Evolutionary conservation across 1,140 invertebrate species (phyloP), one percentile per base, ranked within the genome.

Genomic region (Meloidogyne hapla): DNA sequence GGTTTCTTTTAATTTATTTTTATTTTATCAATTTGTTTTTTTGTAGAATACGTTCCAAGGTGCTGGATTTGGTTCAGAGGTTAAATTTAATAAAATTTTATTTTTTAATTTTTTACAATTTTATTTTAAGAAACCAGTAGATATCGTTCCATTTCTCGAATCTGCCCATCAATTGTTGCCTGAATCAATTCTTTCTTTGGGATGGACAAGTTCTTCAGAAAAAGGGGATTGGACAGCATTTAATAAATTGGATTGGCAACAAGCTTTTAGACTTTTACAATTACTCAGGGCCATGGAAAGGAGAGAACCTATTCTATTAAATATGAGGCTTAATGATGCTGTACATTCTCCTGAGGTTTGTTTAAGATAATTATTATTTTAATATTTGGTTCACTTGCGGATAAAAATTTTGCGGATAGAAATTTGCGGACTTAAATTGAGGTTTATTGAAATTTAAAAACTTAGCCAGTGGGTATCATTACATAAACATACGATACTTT

Each of bases 161-260:
- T 79, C 74, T 33, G 79, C 71, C 25, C 63, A 71, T 4, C 64
- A 83, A 42, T 64, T 83, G 8, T 72, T 82, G 6, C 81, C 81
- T 23, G 83, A 82, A 62, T 69, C 81, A n/a, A 74, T 83, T n/a
- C 77, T 82, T 28, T 84, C 83, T 8, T 64, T 82, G 1, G 80
- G 80, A 45, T 81, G 80, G 81, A 81, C 80, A 5, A 18, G 3
- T 33, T 38, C n/a, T 0, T 33, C 8, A n/a, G 48, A 21, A n/a
- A 56, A 56, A 56, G 48, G 48, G 8, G 79, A 84, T 61, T 79
- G 77, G 28, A 33, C 71, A 15, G 79, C 67, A 18, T 25, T 83
- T 15, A 79, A 76, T 70, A 66, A 65, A 45, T 62, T 82, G 21
- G 81, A 84, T 48, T 82, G 81, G 81, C 33, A 48, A 15, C 70